Evolutionary conservation across 1,140 invertebrate genomes (phyloP), one percentile per base, ranked within the genome.

Genomic region (Dryas iulia): DNA sequence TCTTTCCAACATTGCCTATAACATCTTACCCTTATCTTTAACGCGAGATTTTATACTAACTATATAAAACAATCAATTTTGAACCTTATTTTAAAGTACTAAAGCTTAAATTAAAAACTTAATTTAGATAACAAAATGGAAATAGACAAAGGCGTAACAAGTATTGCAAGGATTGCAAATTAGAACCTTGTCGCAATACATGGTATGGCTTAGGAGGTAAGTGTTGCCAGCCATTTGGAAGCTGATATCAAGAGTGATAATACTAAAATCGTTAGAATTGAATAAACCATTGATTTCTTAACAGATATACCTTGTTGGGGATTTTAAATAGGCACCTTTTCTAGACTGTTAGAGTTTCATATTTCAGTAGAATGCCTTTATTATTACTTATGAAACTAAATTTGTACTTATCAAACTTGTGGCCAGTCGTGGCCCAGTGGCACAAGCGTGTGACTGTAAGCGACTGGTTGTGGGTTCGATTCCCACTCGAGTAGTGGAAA

Each of bases 251-350:
- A 78, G 81, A 81, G 73, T 80, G 82, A 88, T 87, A 83, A 87
- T 81, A 87, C 83, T 84, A 80, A 83, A 84, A 86, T 87, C 76
- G 81, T 87, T 87, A 82, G 83, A 77, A 80, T 83, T 72, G 83
- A 82, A 82, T 86, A 81, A 82, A 83, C 67, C 73, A 78, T 79
- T 70, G 81, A 85, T 84, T 77, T 74, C 71, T 66, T 59, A 47
- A 66, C 28, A 57, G 76, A 82, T 82, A 78, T 80, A 65, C 76
- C 79, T 66, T 83, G 77, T 59, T 74, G 69, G 76, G 83, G 69
- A 69, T 84, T 85, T 86, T 82, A 81, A 84, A 86, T 82, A 47
- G 14, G 39, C 1, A 2, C 18, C 18, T 47, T 18, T 10, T 21
- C 26, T 6, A 28, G 26, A 6, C 3, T 28, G 2, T 28, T 28